Evolutionary conservation across 2,888 invertebrate species (phyloP), one percentile per base, ranked within the genome.

Genomic region (Phlogophora meticulosa): DNA sequence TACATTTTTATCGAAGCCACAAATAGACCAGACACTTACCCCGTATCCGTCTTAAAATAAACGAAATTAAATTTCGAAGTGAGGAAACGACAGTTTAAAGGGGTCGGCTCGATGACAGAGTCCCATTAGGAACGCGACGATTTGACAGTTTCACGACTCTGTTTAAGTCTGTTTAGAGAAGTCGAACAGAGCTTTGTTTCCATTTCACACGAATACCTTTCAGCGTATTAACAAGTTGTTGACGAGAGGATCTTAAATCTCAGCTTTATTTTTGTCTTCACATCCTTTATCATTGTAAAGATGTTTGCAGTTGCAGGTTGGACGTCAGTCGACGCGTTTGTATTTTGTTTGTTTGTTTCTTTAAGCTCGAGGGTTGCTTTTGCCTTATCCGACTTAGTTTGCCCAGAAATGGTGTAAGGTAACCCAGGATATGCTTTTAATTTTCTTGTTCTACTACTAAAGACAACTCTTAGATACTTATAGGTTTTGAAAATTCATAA

Each of bases 81-180:
- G 90, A 89, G 93, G 94, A 94, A 93, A 91, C 87, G 90, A 85
- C 88, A 88, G 90, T 93, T 93, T 91, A 91, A 92, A 92, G 91
- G 92, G 92, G 90, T 92, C 90, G 90, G 70, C 80, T 73, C 87
- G 93, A 90, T 90, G 94, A 94, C 93, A 92, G 91, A 92, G 87
- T 87, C 90, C 92, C 91, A 95, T 95, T 94, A 94, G 88, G 82
- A 83, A 85, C 85, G 93, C 93, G 94, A 93, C 90, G 93, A 94
- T 89, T 88, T 90, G 93, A 93, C 91, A 90, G 88, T 86, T 89
- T 88, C 88, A 87, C 88, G 86, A 90, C 85, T 85, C 81, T 84
- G 77, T 88, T 89, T 82, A 86, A 85, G 79, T 76, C 52, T 52
- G 78, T 77, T 75, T 85, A 80, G 80, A 83, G 79, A 58, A 89